These are phyloP conservation scores for Invenusta paracnida DNA, from an alignment of 2,888 invertebrate genomes.

Conservation along the genomic window DNA sequence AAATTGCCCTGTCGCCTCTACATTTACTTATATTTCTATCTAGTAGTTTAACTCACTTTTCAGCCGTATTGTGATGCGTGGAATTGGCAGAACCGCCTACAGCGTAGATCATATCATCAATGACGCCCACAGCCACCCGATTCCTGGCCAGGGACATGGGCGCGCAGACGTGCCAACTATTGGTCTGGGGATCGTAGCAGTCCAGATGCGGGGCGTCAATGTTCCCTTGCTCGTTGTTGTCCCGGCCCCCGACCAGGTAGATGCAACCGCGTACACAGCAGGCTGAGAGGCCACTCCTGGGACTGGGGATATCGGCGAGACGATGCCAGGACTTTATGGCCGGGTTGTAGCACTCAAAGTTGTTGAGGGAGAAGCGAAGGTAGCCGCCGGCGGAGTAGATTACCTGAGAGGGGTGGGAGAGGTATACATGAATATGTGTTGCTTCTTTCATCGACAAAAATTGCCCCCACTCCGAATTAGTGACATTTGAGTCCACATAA, in stretches of 20 bases:
- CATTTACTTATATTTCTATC: not conserved
- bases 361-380: slow-evolving; percentile 76
- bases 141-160: slow-evolving; percentile 77
- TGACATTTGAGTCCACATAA: too few species aligned
- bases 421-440: not conserved
- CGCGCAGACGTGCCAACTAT: slow-evolving; percentile 78
- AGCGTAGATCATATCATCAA: slow-evolving; percentile 83
- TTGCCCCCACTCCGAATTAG: too few species aligned
- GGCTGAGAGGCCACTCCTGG: slow-evolving; percentile 70
- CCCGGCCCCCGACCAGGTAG: slow-evolving; percentile 85
- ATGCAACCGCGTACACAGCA: slow-evolving; percentile 67
- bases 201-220: slow-evolving; percentile 67
- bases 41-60: slow-evolving; percentile 67
- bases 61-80: slow-evolving; percentile 79
- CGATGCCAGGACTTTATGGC: slow-evolving; percentile 79
- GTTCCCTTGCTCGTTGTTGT: slow-evolving; percentile 75
- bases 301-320: slow-evolving; percentile 76
- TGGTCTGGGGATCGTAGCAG: slow-evolving; percentile 76
- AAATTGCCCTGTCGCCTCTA: too few species aligned
- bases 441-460: too few species aligned
- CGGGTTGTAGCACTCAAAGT: slow-evolving; percentile 80
- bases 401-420: slow-evolving; percentile 63
- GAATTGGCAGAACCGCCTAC: slow-evolving; percentile 83
- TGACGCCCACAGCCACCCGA: slow-evolving; percentile 84
- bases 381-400: slow-evolving; percentile 89